Evolutionary conservation across 2,113 vertebrate species (phyloP), one percentile per base, ranked within the genome.

Genomic region (Scortum barcoo): DNA sequence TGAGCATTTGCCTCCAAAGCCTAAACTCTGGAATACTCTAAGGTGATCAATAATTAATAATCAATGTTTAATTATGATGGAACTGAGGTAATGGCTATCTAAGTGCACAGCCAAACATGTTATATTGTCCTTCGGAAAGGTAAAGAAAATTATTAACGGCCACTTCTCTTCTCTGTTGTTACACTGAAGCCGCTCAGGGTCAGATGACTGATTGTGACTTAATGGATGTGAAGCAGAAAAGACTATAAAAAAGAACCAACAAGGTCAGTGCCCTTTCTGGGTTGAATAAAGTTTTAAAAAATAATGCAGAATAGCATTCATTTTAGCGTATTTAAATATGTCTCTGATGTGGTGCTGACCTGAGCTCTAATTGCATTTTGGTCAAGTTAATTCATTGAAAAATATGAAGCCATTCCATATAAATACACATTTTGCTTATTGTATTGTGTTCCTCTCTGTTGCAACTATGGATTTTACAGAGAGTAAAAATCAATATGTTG

Each of bases 401-500:
- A 73, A 73, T 61, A 73, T 60, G 26, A 33, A 60, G 13, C 24
- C 38, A 22, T 72, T 72, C 7, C 2, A 4, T 24, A 60, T 17
- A 20, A 73, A 58, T 11, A 36, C 9, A 51, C 30, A 51, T 61
- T 12, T n/a, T 51, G 14, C 22, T 62, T 26, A 12, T 51, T 3
- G 2, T 9, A 40, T 63, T 63, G 72, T 50, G 50, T 75, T 75
- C 28, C 56, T 61, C 20, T 50, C 56, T 62, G 54, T 36, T 61
- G 42, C 42, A 61, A n/a, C 54, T 48, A 60, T 26, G 24, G 61
- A 67, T 62, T 51, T 71, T 72, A 51, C 54, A 56, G 58, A 42
- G 50, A 66, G 61, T 16, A 77, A 38, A 73, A 51, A 62, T 62
- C 57, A 62, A 50, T 60, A 24, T 36, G 13, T 17, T 74, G 44